Base-by-base conservation (phyloP, 2,113 vertebrate genomes). In the Brachypteracias leptosomus region DNA sequence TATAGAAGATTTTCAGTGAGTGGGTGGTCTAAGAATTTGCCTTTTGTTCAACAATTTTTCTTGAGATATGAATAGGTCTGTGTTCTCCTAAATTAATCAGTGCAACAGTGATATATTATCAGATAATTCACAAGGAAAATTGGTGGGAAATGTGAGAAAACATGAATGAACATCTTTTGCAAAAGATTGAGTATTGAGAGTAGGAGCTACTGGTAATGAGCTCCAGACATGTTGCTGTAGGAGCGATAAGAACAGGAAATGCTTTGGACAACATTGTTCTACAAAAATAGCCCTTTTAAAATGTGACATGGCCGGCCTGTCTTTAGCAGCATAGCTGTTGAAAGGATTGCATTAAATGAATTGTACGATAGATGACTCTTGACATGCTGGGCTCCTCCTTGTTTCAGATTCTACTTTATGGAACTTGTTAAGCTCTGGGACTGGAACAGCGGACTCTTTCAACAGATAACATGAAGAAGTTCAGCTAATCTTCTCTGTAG, bases 1-100 rank as follows among this genome's bases (percentile, higher is more conserved):
- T 94, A 84, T 21, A 59, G 68, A 82, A 75, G 68, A 58, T 66
- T 94, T 88, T 76, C 79, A 77, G 29, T 68, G 54, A 85, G 66
- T 94, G 96, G 94, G 96, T 97, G 96, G 96, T 96, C 96, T 95
- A 74, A 96, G 80, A 77, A 96, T 91, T 90, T 90, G 86, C 42
- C 70, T 93, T 96, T 95, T 93, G 54, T 91, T 89, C 82, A 81
- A 74, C 52, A 71, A 0, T 86, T 94, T 96, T 93, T 95, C 89
- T 80, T 88, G 52, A 80, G 68, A 82, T 42, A 3, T 93, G 94
- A 96, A 95, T 95, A 95, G 44, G 47, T 90, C 85, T 96, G 85
- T 94, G 92, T 97, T 95, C 90, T 94, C 79, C 79, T 71, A 84
- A 91, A 59, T 77, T 90, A 88, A 88, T 88, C 70, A 91, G 35